Percentiles rank a stretch among this genome's conserved stretches.
Conservation (phyloP, 2,888 invertebrate species). For the Clepsis dumicolana region DNA sequence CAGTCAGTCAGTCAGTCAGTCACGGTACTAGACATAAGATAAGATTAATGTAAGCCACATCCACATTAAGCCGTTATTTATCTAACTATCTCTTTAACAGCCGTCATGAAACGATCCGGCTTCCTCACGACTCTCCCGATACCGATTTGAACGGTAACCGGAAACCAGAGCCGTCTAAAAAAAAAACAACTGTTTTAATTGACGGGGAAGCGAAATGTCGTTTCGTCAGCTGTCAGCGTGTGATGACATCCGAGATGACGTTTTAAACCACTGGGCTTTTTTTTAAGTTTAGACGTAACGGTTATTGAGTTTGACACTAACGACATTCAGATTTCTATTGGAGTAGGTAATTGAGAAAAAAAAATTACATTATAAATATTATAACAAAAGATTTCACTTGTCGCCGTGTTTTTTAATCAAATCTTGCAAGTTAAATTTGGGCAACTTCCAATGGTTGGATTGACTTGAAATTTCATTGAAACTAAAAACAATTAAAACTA, state of each 20-base stretch:
- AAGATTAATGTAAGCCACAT: no score
- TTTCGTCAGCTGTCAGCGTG: slow-evolving; percentile 65
- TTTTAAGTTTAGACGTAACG: slow-evolving; percentile 12
- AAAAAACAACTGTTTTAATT: slow-evolving; percentile 62
- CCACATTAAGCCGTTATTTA: slow-evolving; percentile 5
- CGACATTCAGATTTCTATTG: no score
- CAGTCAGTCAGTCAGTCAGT: no score
- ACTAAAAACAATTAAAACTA: no score
- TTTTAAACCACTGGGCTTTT: slow-evolving; percentile 42
- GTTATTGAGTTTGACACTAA: neutral
- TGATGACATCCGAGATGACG: slow-evolving; percentile 65
- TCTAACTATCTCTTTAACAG: neutral
- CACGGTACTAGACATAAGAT: no score
- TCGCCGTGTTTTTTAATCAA: no score
- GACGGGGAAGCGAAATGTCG: slow-evolving; percentile 67
- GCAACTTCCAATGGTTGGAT: no score
- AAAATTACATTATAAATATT: no score
- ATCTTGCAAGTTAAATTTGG: no score
- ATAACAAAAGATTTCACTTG: no score
- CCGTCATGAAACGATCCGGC: slow-evolving; percentile 33
- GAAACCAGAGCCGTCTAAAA: slow-evolving; percentile 59
- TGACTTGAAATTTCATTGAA: no score
- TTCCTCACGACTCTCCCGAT: slow-evolving; percentile 52
- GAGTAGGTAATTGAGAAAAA: no score
- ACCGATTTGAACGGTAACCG: slow-evolving; percentile 58